Conservation (phyloP, 2,797 vertebrate genomes). For the Nothura maculosa region DNA sequence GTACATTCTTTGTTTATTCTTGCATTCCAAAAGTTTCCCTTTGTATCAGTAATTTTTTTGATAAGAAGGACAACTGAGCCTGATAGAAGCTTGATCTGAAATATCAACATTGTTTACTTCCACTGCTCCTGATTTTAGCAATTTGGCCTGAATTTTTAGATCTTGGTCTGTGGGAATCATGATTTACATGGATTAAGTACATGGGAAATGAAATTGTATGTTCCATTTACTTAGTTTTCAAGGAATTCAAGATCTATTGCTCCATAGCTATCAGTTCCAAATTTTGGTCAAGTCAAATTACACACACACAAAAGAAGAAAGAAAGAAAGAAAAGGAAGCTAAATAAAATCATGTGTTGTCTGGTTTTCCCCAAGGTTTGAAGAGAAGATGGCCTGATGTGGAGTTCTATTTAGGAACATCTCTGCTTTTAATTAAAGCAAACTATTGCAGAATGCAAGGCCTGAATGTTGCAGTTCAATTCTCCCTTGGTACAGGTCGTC, state of each 20-base stretch:
- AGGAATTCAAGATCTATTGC: background rate
- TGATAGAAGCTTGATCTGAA: slow-evolving; percentile 48
- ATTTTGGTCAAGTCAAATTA: background rate
- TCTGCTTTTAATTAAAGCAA: slow-evolving; percentile 49
- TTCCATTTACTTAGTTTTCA: slow-evolving; percentile 18
- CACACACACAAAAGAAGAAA: background rate
- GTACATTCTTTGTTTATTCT: background rate
- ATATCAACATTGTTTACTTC: slow-evolving; percentile 31
- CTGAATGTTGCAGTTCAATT: slow-evolving; percentile 23
- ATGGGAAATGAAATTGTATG: slow-evolving; percentile 6
- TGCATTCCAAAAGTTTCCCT: slow-evolving; percentile 9
- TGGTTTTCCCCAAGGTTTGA: background rate
- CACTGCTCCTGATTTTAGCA: slow-evolving; percentile 36
- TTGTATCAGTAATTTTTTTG: slow-evolving; percentile 21
- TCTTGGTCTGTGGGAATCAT: slow-evolving; percentile 20
- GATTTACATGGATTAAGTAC: slow-evolving; percentile 21
- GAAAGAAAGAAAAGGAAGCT: rapidly evolving
- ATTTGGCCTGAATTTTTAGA: slow-evolving; percentile 30
- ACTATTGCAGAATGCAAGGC: slow-evolving; percentile 5
- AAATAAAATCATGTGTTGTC: background rate
- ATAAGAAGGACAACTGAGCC: slow-evolving; percentile 15
- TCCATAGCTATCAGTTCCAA: slow-evolving; percentile 2
- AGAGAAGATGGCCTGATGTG: background rate
- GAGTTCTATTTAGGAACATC: background rate
- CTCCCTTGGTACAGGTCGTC: slow-evolving; percentile 30